phyloP scores from a whole-genome alignment of 2,113 vertebrate species.

The Epinephelus cyanopodus region DNA sequence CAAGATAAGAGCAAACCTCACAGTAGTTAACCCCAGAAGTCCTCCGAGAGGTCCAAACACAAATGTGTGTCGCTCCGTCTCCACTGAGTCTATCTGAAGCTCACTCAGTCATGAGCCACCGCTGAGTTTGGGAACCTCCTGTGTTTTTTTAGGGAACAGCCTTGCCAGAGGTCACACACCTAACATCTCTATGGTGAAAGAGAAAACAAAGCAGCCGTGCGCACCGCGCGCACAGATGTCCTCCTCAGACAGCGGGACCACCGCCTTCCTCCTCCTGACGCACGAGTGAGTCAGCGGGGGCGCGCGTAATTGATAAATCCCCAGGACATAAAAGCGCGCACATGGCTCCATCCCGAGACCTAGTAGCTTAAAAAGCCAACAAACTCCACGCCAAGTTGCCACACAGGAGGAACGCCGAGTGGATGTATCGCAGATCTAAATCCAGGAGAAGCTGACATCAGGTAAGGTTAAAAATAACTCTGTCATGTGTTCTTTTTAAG shows the following conservation, averaged over 20 bases:
- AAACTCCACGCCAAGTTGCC: not conserved
- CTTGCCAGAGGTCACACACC: not conserved
- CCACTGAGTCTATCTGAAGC: not conserved
- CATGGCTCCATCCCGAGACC: constrained; percentile 28
- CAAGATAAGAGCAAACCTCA: not conserved
- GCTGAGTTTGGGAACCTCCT: not conserved
- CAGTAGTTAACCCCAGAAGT: not conserved
- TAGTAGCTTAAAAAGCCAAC: constrained; percentile 31
- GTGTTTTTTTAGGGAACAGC: not conserved
- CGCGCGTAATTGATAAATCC: constrained; percentile 39
- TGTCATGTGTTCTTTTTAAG: not conserved
- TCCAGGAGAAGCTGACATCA: constrained; percentile 36
- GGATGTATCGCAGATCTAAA: constrained; percentile 37
- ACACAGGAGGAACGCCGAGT: constrained; percentile 20
- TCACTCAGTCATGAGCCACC: not conserved
- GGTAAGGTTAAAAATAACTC: constrained; percentile 39
- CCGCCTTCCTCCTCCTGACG: constrained; percentile 69
- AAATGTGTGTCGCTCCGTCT: not conserved
- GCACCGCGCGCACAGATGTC: not conserved
- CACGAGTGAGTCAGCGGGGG: constrained; percentile 69
- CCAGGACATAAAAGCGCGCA: constrained; percentile 24
- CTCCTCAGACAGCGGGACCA: constrained; percentile 19
- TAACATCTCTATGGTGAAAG: constrained; percentile 22
- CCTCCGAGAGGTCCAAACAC: too few species aligned
- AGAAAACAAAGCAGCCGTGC: constrained; percentile 21